These are phyloP conservation scores for Metopolophium dirhodum DNA, from an alignment of 1,140 invertebrate genomes.

Conservation along the genomic window DNA sequence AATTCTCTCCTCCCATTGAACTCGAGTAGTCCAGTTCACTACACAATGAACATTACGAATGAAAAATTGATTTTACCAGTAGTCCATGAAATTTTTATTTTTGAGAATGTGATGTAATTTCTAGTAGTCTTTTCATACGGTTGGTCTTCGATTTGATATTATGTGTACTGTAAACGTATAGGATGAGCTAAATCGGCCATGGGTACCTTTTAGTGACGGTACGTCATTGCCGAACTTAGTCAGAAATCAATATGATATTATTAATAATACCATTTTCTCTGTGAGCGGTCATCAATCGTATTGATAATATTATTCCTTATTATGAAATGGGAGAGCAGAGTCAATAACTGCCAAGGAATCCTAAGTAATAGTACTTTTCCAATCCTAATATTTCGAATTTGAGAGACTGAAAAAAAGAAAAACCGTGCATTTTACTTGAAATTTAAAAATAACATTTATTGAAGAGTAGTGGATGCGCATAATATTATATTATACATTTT, in stretches of 20 bases:
- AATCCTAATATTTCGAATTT: neutral
- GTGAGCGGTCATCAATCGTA: neutral
- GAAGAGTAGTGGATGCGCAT: neutral
- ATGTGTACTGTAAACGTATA: neutral
- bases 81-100: neutral
- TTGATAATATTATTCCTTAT: neutral
- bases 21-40: conserved; percentile 2
- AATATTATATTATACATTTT: neutral
- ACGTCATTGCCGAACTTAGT: neutral
- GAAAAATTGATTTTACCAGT: neutral
- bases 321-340: neutral
- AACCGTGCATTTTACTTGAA: neutral
- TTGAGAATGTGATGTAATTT: neutral
- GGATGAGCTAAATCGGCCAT: neutral
- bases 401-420: neutral
- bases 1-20: neutral
- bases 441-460: neutral
- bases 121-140: neutral
- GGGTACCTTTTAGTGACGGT: neutral
- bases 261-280: neutral
- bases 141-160: neutral
- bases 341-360: neutral
- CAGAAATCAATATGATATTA: neutral
- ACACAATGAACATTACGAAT: neutral
- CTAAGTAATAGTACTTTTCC: neutral